Base-by-base conservation (phyloP, 2,113 vertebrate species). In the Gila orcuttii region DNA sequence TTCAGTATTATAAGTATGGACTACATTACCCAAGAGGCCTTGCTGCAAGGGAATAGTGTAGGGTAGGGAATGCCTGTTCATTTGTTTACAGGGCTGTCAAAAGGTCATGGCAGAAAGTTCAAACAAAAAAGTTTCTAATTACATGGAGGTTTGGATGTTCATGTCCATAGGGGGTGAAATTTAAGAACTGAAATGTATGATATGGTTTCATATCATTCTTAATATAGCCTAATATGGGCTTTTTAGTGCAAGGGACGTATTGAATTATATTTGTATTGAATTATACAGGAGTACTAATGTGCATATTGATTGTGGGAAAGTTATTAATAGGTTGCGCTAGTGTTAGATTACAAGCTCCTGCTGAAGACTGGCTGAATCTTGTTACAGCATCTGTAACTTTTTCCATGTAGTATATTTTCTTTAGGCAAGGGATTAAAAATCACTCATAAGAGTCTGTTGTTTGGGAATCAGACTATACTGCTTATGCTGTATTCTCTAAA, bases 1-100 rank as follows among this genome's bases (percentile, higher is more conserved):
- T 64, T 86, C 79, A 82, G 79, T 75, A 73, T 33, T 36, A 74
- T 57, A 82, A 47, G 55, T 12, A 47, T 47, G 68, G 62, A 71
- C 86, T 82, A 83, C 83, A 89, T 87, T 79, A 79, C 88, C 79
- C 88, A 83, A 28, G 79, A 86, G 79, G 57, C 74, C 62, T 69
- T 28, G 4, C 25, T 81, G 23, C 50, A 59, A 25, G 68, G 66
- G 39, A 33, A 73, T 57, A 45, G 64, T 69, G 36, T 13, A 78
- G 55, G 52, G 45, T 17, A 45, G 82, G 42, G 36, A 25, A 81
- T 33, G 5, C 62, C 45, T 81, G 79, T 86, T 81, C n/a, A 52
- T 73, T 73, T 88, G 64, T 62, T 74, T 74, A 57, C 13, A 78
- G 10, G 50, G 47, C 52, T n/a, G 57, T 36, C 31, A 64, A 52